A percentile compares a stretch with the other conserved stretches of the same genome.
Conservation (phyloP, 2,113 vertebrate species). For the Corapipo altera region DNA sequence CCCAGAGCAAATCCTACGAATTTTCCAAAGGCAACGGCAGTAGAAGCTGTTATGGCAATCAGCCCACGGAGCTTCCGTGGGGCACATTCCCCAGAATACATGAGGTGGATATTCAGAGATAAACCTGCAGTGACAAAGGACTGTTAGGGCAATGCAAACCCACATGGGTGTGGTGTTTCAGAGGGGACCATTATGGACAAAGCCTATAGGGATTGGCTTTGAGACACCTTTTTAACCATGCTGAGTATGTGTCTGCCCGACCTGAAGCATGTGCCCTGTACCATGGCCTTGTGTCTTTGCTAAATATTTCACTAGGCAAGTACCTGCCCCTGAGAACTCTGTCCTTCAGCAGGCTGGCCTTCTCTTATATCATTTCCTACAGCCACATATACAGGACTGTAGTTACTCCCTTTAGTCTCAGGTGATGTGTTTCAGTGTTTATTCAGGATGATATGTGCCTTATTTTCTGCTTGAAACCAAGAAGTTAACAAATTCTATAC, state of each 20-base stretch:
- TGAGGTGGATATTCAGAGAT: constrained; percentile 62
- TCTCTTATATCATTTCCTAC: neutral
- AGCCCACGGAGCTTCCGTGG: constrained; percentile 73
- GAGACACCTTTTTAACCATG: accelerated
- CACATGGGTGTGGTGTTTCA: neutral
- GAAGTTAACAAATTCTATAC: neutral
- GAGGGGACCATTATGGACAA: neutral
- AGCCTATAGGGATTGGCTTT: neutral
- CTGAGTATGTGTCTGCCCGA: neutral
- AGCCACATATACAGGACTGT: neutral
- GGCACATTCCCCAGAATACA: constrained; percentile 79
- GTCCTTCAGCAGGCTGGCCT: neutral
- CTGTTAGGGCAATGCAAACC: neutral
- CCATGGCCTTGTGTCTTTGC: accelerated
- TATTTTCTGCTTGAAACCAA: neutral
- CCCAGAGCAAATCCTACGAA: constrained; percentile 80
- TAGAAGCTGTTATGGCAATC: constrained; percentile 70
- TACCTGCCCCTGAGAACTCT: neutral
- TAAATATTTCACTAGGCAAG: neutral
- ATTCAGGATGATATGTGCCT: neutral
- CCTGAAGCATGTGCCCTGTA: neutral
- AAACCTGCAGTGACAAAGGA: constrained; percentile 62
- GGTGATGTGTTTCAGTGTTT: neutral
- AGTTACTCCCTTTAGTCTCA: neutral
- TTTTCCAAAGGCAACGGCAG: constrained; percentile 74